These are phyloP conservation scores for Alethe diademata DNA, from an alignment of 2,113 vertebrate species.

Conservation along the genomic window DNA sequence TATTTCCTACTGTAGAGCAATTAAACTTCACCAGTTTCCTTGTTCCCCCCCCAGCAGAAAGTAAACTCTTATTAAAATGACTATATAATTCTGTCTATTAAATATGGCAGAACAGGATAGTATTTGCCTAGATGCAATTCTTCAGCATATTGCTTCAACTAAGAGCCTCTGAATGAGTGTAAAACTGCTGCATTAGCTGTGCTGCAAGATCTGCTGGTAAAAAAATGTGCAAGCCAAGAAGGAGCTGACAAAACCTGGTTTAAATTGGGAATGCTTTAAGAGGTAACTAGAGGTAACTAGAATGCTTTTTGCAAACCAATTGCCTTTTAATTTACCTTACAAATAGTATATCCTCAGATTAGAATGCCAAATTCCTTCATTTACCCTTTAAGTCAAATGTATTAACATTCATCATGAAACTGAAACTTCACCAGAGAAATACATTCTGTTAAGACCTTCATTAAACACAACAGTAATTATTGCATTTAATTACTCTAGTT, in stretches of 20 bases:
- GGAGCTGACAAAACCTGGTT: not conserved
- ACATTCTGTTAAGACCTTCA: not conserved
- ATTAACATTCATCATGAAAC: not conserved
- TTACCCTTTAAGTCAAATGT: not conserved
- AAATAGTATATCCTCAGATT: not conserved
- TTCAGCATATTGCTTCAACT: not conserved
- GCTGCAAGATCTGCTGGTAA: not conserved
- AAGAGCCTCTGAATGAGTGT: not conserved
- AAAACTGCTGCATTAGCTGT: not conserved
- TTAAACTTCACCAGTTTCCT: not conserved
- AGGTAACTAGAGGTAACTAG: not conserved
- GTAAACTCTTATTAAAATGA: not conserved
- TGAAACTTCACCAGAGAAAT: not conserved
- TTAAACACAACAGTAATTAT: not conserved
- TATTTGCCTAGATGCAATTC: not conserved
- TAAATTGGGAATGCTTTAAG: not conserved
- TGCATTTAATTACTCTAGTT: not conserved
- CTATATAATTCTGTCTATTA: not conserved
- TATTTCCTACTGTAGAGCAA: not conserved
- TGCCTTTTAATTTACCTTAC: not conserved
- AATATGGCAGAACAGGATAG: not conserved
- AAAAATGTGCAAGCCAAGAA: not conserved
- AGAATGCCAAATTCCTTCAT: not conserved
- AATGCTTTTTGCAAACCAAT: not conserved
- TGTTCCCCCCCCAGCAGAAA: not conserved